Evolutionary conservation across 2,888 invertebrate species (phyloP).

Genomic region (Resseliella maxima): DNA sequence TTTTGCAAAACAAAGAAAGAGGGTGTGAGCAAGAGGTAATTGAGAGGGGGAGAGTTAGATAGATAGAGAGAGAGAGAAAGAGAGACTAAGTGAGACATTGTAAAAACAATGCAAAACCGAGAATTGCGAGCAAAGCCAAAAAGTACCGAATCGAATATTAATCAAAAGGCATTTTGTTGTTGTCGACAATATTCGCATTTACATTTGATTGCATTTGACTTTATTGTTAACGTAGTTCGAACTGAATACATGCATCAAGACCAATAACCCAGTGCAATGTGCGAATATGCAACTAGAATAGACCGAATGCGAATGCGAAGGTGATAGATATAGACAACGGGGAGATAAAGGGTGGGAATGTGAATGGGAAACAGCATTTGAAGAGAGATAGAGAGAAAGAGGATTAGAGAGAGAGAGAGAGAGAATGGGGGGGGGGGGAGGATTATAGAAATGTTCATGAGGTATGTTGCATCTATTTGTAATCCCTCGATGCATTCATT

Average conservation of each 20-base stretch:
- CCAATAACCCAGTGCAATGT: constrained; percentile 11
- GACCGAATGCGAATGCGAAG: not conserved
- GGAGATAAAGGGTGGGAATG: not conserved
- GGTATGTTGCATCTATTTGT: not conserved
- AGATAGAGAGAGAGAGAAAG: not conserved
- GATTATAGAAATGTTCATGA: not conserved
- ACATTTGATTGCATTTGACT: constrained; percentile 51
- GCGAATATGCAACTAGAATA: not conserved
- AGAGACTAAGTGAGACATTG: not conserved
- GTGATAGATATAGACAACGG: not conserved
- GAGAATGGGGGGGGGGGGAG: not conserved
- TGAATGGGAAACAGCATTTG: not conserved
- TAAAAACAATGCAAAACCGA: not conserved
- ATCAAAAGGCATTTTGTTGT: not conserved
- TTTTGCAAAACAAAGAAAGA: not conserved
- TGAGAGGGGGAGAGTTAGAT: not conserved
- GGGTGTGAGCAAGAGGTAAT: not conserved
- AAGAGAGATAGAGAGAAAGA: no score
- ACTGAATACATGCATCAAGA: constrained; percentile 10
- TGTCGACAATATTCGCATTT: constrained; percentile 44
- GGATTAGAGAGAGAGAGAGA: not conserved
- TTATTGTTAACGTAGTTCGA: constrained; percentile 47
- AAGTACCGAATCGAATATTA: not conserved
- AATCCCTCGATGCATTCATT: not conserved
- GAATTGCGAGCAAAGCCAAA: not conserved